These are phyloP conservation scores for Priocnemis perturbator DNA, from an alignment of 2,888 invertebrate species.

Conservation along the genomic window DNA sequence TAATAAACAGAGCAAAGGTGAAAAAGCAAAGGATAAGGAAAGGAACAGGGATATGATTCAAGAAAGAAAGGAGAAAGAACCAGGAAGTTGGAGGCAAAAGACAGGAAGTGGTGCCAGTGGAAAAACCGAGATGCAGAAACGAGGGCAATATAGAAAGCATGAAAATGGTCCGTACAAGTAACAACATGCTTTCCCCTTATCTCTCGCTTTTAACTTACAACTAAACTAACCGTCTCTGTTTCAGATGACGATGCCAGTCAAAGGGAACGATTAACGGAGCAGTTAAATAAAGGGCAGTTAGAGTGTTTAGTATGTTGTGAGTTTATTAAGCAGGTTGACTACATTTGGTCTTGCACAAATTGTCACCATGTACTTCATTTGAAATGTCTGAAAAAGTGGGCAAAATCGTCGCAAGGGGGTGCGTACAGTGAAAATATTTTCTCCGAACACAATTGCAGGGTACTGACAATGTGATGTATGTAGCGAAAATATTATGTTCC, in stretches of 20 bases:
- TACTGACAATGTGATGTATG: too few species aligned
- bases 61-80: constrained; percentile 54
- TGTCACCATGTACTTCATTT: constrained; percentile 96
- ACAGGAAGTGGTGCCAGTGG: constrained; percentile 43
- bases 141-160: constrained; percentile 53
- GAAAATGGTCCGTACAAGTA: constrained; percentile 53
- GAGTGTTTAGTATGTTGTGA: constrained; percentile 98
- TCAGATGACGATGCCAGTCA: constrained; percentile 81
- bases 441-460: too few species aligned
- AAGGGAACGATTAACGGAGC: constrained; percentile 88
- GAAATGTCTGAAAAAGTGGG: constrained; percentile 94
- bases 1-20: constrained; percentile 43
- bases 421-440: constrained; percentile 1
- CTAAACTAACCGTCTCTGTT: constrained; percentile 9
- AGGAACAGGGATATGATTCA: constrained; percentile 42
- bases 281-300: constrained; percentile 86
- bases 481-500: neutral
- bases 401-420: constrained; percentile 82
- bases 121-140: constrained; percentile 40
- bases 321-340: constrained; percentile 85
- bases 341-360: constrained; percentile 93
- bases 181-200: neutral
- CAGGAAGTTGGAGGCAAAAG: constrained; percentile 63
- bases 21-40: constrained; percentile 49
- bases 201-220: neutral